These are phyloP conservation scores for Zeuzera pyrina DNA, from an alignment of 2,888 invertebrate genomes.

Conservation along the genomic window DNA sequence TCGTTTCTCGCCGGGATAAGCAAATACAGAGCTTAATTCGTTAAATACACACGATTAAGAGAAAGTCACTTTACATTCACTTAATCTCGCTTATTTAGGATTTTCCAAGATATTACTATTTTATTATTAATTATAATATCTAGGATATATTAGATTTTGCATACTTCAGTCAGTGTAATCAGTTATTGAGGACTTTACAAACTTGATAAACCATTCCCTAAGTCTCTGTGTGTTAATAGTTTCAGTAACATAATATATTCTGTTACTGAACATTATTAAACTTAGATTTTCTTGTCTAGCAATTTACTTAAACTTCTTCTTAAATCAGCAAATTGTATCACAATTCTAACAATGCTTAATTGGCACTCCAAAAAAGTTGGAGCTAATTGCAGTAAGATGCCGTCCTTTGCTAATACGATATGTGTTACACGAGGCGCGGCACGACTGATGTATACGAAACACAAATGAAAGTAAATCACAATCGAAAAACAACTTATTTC, in stretches of 20 bases:
- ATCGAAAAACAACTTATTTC: constrained; percentile 19
- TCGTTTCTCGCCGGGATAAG: constrained; percentile 37
- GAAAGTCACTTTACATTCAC: constrained; percentile 14
- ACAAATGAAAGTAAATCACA: constrained; percentile 23
- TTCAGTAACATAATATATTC: no score
- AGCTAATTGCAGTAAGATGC: constrained; percentile 70
- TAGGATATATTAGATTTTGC: no score
- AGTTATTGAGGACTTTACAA: no score
- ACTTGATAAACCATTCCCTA: no score
- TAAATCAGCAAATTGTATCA: constrained; percentile 8
- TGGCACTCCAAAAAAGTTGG: constrained; percentile 58
- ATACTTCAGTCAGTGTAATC: no score
- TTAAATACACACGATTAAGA: constrained; percentile 15
- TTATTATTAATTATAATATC: no score
- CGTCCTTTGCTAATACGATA: constrained; percentile 70
- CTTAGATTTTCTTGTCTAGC: no score
- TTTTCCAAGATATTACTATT: no score
- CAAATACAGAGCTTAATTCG: constrained; percentile 43
- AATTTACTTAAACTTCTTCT: constrained; percentile 5
- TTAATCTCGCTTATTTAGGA: constrained; percentile 9
- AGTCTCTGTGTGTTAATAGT: no score
- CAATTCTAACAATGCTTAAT: constrained; percentile 23
- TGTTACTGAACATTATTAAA: no score
- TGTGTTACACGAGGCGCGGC: constrained; percentile 63
- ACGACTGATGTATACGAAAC: constrained; percentile 25